Evolutionary conservation across 2,888 invertebrate genomes (phyloP), one percentile per base, ranked within the genome.

Genomic region (Anthophora plumipes): DNA sequence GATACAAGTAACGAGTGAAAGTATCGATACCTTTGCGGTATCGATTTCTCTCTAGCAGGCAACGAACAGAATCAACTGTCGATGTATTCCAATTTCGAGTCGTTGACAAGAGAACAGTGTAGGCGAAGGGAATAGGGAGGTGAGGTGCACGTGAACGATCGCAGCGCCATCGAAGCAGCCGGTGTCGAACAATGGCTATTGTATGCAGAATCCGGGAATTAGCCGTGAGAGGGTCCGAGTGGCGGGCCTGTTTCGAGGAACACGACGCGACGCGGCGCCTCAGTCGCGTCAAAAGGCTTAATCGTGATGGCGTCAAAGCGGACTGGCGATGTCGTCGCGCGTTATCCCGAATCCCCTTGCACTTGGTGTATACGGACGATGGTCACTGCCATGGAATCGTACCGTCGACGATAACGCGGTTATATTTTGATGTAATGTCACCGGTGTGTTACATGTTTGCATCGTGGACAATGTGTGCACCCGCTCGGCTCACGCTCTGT

Each of bases 371-470:
- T n/a, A 72, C 63, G 57, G 17, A 46, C 20, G 64, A 72, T 67
- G 46, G 59, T 79, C 80, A 79, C 69, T 72, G 73, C 72, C 57
- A 75, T 77, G 76, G 83, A 80, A 79, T 85, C 84, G 83, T 82
- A 80, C 69, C 31, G n/a, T n/a, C n/a, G 31, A 60, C 57, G 69
- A 59, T 66, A 67, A 37, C 57, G 61, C 54, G 20, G 69, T 74
- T 81, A 74, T 76, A 84, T 80, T 88, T 88, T 76, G 83, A 86
- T 75, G 70, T 74, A 83, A 84, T 82, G 68, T 67, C 46, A 31
- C 37, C n/a, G 6, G 37, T 54, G 52, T 41, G 59, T 63, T 61
- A 54, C 71, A 55, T 57, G 57, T 68, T 67, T 46, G 22, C 20
- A 46, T 37, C 14, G 37, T 37, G 54, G 50, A 69, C 67, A 76